Conservation (phyloP, 2,113 vertebrate genomes). For the Aspiorhynchus laticeps region DNA sequence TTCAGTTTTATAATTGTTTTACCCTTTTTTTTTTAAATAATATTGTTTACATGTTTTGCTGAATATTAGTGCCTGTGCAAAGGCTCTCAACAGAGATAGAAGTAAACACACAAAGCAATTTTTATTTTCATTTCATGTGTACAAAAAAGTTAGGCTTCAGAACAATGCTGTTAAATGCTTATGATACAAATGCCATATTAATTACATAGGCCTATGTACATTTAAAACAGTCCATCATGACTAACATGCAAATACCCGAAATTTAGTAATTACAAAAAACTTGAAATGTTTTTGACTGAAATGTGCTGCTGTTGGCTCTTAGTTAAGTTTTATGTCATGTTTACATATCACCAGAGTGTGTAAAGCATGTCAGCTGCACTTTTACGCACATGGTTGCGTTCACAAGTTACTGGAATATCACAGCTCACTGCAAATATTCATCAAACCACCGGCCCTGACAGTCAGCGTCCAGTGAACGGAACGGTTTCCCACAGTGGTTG, state of each 20-base stretch:
- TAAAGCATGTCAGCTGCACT: neutral
- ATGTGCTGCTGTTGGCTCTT: neutral
- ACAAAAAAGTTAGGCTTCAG: slow-evolving; percentile 63
- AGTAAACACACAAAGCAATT: slow-evolving; percentile 57
- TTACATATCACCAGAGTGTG: neutral
- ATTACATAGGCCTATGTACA: slow-evolving; percentile 62
- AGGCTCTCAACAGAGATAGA: neutral
- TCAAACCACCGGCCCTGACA: neutral
- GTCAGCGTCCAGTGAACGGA: neutral
- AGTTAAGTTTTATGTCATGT: neutral
- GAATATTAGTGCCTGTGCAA: neutral
- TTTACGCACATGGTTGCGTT: neutral
- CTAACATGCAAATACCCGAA: slow-evolving; percentile 30
- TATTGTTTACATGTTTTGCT: neutral
- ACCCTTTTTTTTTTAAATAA: neutral
- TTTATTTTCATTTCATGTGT: slow-evolving; percentile 68
- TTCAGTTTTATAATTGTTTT: neutral
- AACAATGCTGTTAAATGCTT: slow-evolving; percentile 48
- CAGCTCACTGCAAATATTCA: slow-evolving; percentile 18
- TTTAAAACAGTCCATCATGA: slow-evolving; percentile 48
- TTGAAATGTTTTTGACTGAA: neutral
- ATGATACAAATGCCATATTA: slow-evolving; percentile 56
- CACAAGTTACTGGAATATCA: slow-evolving; percentile 31
- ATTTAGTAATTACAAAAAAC: slow-evolving; percentile 19
- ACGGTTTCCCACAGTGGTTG: neutral